Evolutionary conservation across 2,113 vertebrate species (phyloP).

Genomic region (Eubucco bourcierii): DNA sequence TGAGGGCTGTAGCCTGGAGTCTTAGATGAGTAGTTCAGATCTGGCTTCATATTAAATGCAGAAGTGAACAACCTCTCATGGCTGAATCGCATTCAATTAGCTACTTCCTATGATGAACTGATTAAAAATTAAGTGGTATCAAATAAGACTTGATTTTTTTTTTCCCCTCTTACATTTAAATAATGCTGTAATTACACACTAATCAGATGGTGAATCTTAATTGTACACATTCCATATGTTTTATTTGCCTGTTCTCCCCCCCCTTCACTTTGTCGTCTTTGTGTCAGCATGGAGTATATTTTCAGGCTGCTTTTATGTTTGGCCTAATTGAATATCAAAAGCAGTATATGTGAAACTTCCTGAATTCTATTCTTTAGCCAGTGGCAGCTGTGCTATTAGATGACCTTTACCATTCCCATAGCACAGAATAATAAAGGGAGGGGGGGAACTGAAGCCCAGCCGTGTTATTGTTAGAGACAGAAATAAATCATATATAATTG

Average conservation of each 20-base stretch:
- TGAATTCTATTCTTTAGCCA: constrained; percentile 35
- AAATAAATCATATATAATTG: constrained; percentile 62
- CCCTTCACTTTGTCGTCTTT: constrained; percentile 49
- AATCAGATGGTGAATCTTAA: constrained; percentile 59
- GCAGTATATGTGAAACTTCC: constrained; percentile 40
- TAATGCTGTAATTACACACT: constrained; percentile 65
- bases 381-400: constrained; percentile 49
- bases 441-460: constrained; percentile 39
- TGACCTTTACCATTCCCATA: constrained; percentile 48
- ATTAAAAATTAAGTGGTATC: constrained; percentile 63
- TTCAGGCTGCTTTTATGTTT: constrained; percentile 48
- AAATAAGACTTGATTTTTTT: constrained; percentile 48
- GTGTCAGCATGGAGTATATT: constrained; percentile 39
- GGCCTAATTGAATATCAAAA: constrained; percentile 51
- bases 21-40: constrained; percentile 22
- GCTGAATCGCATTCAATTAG: constrained; percentile 52
- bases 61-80: neutral
- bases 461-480: constrained; percentile 63
- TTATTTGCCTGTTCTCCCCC: constrained; percentile 27
- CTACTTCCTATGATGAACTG: constrained; percentile 53
- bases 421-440: constrained; percentile 50
- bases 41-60: constrained; percentile 11
- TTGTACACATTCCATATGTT: constrained; percentile 37
- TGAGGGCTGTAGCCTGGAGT: constrained; percentile 2
- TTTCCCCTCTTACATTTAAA: constrained; percentile 43